Conservation (phyloP, 2,797 vertebrate genomes). For the Emys orbicularis region DNA sequence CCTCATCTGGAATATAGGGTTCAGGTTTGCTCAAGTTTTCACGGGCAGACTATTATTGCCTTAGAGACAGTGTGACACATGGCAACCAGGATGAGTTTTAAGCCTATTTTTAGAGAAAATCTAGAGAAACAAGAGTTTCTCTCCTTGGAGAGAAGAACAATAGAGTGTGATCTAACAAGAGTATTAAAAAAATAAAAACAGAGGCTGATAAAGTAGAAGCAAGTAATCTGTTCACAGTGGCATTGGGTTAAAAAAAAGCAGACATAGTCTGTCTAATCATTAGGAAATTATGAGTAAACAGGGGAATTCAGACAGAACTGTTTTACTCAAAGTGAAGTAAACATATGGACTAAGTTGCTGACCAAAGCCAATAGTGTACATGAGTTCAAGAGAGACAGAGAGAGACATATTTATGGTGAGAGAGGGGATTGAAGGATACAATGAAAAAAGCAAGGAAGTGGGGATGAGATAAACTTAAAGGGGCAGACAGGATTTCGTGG, state of each 20-base stretch:
- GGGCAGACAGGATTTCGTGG: neutral
- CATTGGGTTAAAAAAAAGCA: neutral
- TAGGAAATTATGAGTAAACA: conserved; percentile 48
- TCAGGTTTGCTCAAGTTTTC: conserved; percentile 10
- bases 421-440: neutral
- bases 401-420: conserved; percentile 1
- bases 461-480: neutral
- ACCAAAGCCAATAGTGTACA: neutral
- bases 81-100: neutral
- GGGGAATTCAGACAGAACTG: conserved; percentile 25
- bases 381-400: conserved; percentile 10
- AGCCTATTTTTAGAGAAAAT: neutral
- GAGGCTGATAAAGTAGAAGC: neutral
- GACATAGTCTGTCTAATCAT: conserved; percentile 28
- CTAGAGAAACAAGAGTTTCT: neutral
- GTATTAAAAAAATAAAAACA: neutral
- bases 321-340: conserved; percentile 39
- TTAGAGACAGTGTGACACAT: neutral
- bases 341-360: conserved; percentile 30
- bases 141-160: neutral
- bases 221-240: neutral
- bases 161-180: neutral
- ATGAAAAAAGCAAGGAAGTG: neutral
- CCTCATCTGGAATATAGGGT: neutral
- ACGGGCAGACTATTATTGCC: neutral